Base-by-base conservation (phyloP, 1,140 invertebrate species). In the Hypothenemus hampei region DNA sequence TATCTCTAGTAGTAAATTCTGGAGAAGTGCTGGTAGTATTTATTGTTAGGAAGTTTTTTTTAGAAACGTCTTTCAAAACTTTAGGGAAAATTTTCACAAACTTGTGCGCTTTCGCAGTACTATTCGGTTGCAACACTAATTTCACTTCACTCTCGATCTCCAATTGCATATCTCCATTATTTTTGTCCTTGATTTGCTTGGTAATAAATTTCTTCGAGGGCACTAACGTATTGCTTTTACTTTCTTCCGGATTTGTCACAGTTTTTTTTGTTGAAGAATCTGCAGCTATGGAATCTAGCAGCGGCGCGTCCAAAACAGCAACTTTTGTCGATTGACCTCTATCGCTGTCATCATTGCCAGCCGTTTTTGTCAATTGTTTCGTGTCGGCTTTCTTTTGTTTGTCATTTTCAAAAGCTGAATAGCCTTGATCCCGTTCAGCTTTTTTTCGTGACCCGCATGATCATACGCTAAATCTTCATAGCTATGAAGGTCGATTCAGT, bases 381-480 rank as follows among this genome's bases (percentile, higher is more conserved):
- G 44, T 36, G 21, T 51, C 40, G 6, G 53, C 31, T 7, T 22
- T 24, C 50, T 22, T 20, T 53, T 56, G 24, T 23, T 56, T 62
- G 37, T 51, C 58, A 47, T 47, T 50, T 19, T 55, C 59, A 36
- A 58, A 52, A 40, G 57, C 29, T 60, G 45, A 24, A 52, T 68
- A 75, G 3, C 61, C 69, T 56, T 78, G 75, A 11, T 73, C 62
- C 26, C 76, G 73, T 57, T 79, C 72, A 1, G 82, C 84, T 57
- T 83, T 60, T 84, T 82, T 40, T 82, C 75, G 67, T 83, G 83
- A 22, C 82, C 84, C 8, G 77, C 85, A 62, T 89, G 86, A 67
- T 89, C 85, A 61, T 89, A 89, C 4, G 79, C 84, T 0, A 79
- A 76, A 69, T 89, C 85, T 71, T 87, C 84, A 58, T 86, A 87